These are phyloP conservation scores for Tiaroga cobitis DNA, from an alignment of 2,797 vertebrate genomes.

Conservation along the genomic window DNA sequence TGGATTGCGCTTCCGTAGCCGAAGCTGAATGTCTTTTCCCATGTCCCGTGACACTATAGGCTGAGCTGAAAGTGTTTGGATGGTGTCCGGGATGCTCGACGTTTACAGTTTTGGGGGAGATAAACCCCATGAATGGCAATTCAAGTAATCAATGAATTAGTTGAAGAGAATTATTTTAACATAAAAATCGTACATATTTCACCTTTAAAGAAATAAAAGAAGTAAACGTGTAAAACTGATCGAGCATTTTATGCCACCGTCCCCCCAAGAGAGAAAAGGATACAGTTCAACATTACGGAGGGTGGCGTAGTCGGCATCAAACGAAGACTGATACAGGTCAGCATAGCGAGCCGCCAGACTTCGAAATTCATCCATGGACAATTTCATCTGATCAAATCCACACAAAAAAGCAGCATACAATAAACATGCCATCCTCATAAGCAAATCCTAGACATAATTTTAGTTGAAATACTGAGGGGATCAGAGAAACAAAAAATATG, in stretches of 20 bases:
- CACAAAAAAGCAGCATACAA: background rate
- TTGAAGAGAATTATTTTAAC: background rate
- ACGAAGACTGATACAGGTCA: conserved; percentile 95
- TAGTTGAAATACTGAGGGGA: background rate
- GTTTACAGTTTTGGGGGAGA: background rate
- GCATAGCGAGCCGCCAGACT: conserved; percentile 88
- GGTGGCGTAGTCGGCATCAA: conserved; percentile 93
- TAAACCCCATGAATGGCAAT: background rate
- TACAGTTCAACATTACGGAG: conserved; percentile 96
- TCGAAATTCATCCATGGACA: conserved; percentile 95
- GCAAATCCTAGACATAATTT: background rate
- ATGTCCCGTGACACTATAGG: background rate
- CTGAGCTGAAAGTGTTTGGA: background rate
- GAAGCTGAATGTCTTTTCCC: background rate
- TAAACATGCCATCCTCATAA: background rate
- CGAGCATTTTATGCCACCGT: background rate
- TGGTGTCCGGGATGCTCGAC: background rate
- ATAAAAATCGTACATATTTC: background rate
- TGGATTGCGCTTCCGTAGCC: background rate
- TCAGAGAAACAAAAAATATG: background rate
- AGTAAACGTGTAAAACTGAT: too few relatives aligned
- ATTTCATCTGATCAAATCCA: conserved; percentile 85
- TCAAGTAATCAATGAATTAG: background rate
- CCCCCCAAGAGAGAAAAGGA: conserved; percentile 71
- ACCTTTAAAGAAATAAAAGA: background rate